These are phyloP conservation scores for Sitta carolinensis DNA, from an alignment of 2,797 vertebrate species.

Conservation along the genomic window DNA sequence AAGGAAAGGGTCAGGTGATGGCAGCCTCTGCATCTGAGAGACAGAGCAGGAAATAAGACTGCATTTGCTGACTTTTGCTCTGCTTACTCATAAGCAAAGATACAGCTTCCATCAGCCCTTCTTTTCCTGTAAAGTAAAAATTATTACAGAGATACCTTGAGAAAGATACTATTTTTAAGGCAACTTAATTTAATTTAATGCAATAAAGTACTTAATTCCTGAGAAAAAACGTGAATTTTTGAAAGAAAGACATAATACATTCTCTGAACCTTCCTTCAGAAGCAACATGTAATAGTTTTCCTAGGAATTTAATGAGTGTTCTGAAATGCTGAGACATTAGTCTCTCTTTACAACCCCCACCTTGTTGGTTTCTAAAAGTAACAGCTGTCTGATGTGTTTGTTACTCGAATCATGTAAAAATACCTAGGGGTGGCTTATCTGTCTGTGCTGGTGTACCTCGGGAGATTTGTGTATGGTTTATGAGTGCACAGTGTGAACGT, in stretches of 20 bases:
- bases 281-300: not conserved
- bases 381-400: not conserved
- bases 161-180: not conserved
- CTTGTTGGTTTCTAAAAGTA: not conserved
- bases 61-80: not conserved
- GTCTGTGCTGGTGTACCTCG: not conserved
- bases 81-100: not conserved
- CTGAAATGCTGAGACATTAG: not conserved
- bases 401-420: not conserved
- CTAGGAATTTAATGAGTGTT: not conserved
- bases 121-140: not conserved
- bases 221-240: not conserved
- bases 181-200: not conserved
- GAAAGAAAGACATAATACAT: not conserved
- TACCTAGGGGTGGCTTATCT: not conserved
- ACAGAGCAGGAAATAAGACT: not conserved
- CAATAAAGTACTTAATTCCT: not conserved
- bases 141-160: not conserved
- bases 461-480: not conserved
- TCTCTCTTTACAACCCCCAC: not conserved
- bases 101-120: not conserved
- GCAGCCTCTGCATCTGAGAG: not conserved
- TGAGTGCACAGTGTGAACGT: rapidly evolving
- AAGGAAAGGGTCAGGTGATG: not conserved
- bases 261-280: not conserved